Base-by-base conservation (phyloP, 2,888 invertebrate species). In the Pardosa pseudoannulata region DNA sequence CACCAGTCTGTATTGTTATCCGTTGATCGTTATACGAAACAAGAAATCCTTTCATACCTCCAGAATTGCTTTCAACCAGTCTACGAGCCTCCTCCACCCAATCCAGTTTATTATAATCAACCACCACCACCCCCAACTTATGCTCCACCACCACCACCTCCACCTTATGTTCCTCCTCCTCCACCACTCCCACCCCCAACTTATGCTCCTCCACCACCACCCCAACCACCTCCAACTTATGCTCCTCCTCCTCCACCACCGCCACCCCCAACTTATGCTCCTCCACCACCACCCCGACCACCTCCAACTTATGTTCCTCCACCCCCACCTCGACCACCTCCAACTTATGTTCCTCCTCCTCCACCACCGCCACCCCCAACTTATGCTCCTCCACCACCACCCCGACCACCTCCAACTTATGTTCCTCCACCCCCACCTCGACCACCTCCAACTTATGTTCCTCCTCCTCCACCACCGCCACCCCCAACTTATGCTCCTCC, bases 191-290 rank as follows among this genome's bases (percentile, higher is more conserved):
- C 68, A 19, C 39, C 19, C 16, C 46, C 71, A 11, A 28, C 68
- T 7, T 32, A 31, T 32, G 39, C 70, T 23, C 71, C 71, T 16
- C 29, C 46, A 7, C 23, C 36, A 23, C 68, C 68, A 23, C 39
- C 19, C 16, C 11, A 5, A 11, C 23, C 16, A 19, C 3, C 16
- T 23, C 73, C 73, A 5, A 19, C 62, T 11, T 16, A 11, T 7
- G 31, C 56, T n/a, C 71, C 71, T 0, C 46, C 50, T 11, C n/a
- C 28, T n/a, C 71, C 71, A 41, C 73, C 73, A 1, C 36, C 62
- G 6, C 28, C 36, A 13, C 29, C 65, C 16, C 41, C 64, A 0
- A 5, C 23, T 6, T 23, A 19, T 41, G 31, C 39, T 7, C 46
- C 67, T 2, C 27, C 31, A 16, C 27, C 19, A 16, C 32, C 31